Evolutionary conservation across 2,888 invertebrate genomes (phyloP).

Genomic region (Callyntrura sp.): DNA sequence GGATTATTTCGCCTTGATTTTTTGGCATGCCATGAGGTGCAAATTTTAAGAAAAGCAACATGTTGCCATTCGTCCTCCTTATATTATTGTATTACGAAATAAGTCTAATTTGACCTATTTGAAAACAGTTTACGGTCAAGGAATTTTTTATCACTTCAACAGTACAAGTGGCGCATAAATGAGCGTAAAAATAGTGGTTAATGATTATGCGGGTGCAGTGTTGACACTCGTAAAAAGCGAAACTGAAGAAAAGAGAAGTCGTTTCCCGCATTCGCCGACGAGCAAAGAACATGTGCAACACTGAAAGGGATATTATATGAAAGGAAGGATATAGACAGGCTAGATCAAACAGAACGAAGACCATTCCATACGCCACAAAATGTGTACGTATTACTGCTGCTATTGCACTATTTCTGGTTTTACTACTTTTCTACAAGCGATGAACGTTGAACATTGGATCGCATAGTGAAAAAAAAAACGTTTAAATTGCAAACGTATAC

Average conservation of each 20-base stretch:
- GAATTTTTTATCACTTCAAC: neutral
- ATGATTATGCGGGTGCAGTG: constrained; percentile 30
- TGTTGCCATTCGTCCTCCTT: too few relatives aligned
- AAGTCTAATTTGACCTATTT: too few relatives aligned
- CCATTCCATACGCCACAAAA: constrained; percentile 48
- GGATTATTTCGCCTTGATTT: too few relatives aligned
- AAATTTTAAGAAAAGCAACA: too few relatives aligned
- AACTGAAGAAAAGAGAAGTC: neutral
- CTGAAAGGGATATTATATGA: neutral
- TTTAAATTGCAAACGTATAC: neutral
- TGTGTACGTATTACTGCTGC: constrained; percentile 5
- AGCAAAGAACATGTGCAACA: neutral
- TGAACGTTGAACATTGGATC: neutral
- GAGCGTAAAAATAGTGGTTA: constrained; percentile 15
- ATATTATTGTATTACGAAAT: too few relatives aligned
- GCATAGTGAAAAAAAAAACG: neutral
- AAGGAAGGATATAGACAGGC: neutral
- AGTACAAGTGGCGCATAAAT: neutral
- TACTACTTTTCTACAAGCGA: constrained; percentile 9
- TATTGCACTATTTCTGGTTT: constrained; percentile 42
- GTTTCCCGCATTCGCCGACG: neutral
- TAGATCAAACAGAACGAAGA: constrained; percentile 17
- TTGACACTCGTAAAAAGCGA: neutral
- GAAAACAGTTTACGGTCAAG: too few relatives aligned
- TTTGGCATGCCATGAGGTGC: too few relatives aligned